Percentiles rank a stretch among this genome's conserved stretches.
Conservation (phyloP, 2,113 vertebrate species). For the Scortum barcoo region DNA sequence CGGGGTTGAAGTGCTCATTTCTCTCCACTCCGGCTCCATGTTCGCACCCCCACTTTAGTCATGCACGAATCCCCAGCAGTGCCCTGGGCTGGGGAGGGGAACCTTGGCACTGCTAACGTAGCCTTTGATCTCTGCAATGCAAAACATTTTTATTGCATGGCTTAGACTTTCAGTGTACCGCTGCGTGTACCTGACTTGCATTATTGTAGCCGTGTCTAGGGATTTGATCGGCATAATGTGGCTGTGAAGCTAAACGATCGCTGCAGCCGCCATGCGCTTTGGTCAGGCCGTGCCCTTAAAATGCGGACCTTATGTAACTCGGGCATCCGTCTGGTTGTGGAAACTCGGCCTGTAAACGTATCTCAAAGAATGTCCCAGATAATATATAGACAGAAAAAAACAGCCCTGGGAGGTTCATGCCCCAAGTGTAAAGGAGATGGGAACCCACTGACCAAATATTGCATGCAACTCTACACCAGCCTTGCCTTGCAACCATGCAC, state of each 20-base stretch:
- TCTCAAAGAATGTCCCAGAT: conserved; percentile 39
- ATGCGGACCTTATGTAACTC: neutral
- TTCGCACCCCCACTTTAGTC: conserved; percentile 60
- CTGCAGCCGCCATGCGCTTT: neutral
- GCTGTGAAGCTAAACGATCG: neutral
- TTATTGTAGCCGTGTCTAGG: neutral
- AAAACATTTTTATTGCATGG: conserved; percentile 50
- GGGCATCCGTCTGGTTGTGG: neutral
- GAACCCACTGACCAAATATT: conserved; percentile 63
- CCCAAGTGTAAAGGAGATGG: conserved; percentile 37
- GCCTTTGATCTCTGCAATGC: conserved; percentile 58
- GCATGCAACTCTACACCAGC: conserved; percentile 70
- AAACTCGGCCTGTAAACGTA: conserved; percentile 30
- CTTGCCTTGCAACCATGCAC: conserved; percentile 35
- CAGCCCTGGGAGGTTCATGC: neutral
- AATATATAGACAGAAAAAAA: conserved; percentile 45
- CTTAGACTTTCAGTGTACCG: conserved; percentile 1
- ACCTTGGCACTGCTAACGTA: conserved; percentile 18
- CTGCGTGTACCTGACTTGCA: conserved; percentile 23
- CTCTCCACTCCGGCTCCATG: conserved; percentile 33
- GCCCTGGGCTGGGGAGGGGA: conserved; percentile 49
- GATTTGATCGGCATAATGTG: neutral
- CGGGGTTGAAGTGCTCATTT: conserved; percentile 57
- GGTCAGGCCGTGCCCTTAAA: neutral
- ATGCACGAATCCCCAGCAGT: conserved; percentile 53